A percentile compares a stretch with the other conserved stretches of the same genome.
These are phyloP conservation scores for Actinemys pallida DNA, from an alignment of 2,113 vertebrate genomes.

Conservation along the genomic window DNA sequence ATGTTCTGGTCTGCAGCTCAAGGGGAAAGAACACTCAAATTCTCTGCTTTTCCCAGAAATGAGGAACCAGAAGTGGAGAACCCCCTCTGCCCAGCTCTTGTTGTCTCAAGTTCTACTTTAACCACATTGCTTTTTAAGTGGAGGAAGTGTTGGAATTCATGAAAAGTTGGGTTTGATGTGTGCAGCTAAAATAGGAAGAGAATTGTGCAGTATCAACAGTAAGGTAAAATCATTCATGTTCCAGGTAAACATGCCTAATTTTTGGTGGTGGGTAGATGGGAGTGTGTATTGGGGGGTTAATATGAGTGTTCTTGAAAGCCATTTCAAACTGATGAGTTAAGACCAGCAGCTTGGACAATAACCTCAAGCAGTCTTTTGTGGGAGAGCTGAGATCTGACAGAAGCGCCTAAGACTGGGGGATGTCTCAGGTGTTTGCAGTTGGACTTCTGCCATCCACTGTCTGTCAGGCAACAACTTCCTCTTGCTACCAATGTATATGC, in stretches of 20 bases:
- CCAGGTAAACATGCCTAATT: not conserved
- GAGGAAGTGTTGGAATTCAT: not conserved
- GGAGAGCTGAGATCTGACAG: not conserved
- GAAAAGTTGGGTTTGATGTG: not conserved
- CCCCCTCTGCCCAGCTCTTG: constrained; percentile 7
- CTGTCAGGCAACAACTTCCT: constrained; percentile 55
- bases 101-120: constrained; percentile 13
- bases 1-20: not conserved
- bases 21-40: constrained; percentile 6
- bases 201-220: accelerated
- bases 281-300: not conserved
- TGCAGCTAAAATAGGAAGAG: not conserved
- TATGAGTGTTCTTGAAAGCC: not conserved
- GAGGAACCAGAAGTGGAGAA: not conserved
- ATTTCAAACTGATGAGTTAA: accelerated
- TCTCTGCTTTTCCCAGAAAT: constrained; percentile 20
- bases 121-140: not conserved
- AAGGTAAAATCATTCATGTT: accelerated
- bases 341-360: not conserved
- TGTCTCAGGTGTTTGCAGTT: not conserved
- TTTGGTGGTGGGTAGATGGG: not conserved
- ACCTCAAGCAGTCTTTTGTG: constrained; percentile 24
- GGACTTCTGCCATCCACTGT: not conserved
- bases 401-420: not conserved
- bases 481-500: not conserved